These are phyloP conservation scores for Andrena camellia DNA, from an alignment of 2,888 invertebrate genomes.

Conservation along the genomic window DNA sequence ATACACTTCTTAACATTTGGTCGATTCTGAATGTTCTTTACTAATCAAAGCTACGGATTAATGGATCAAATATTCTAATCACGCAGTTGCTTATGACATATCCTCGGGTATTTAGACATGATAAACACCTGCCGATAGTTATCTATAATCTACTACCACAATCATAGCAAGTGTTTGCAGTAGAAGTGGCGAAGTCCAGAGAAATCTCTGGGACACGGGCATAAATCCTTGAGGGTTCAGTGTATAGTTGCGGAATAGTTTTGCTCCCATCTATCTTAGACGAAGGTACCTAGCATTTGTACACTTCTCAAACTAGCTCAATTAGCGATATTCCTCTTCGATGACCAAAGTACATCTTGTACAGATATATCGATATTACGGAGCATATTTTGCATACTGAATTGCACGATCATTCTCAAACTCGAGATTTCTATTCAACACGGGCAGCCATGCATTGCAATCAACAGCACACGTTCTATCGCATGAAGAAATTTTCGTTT, in stretches of 20 bases:
- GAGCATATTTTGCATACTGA: constrained; percentile 27
- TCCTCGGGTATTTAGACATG: neutral
- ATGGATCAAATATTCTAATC: neutral
- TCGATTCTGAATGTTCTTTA: neutral
- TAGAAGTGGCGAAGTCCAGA: constrained; percentile 24
- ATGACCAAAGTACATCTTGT: constrained; percentile 32
- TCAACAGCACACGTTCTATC: neutral
- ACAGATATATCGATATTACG: constrained; percentile 35
- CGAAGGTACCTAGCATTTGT: constrained; percentile 67
- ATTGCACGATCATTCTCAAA: neutral
- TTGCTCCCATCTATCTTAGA: constrained; percentile 68
- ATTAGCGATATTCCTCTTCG: constrained; percentile 50
- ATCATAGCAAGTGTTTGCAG: neutral
- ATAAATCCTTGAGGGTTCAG: constrained; percentile 72
- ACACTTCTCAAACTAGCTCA: constrained; percentile 59
- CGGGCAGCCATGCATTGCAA: neutral
- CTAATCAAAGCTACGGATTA: neutral
- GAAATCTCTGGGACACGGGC: constrained; percentile 69
- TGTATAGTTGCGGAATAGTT: constrained; percentile 74
- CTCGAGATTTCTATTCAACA: neutral
- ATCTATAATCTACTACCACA: neutral
- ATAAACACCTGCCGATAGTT: constrained; percentile 5
- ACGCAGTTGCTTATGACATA: neutral
- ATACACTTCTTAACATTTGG: neutral
- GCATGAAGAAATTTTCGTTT: no score